phyloP scores from a whole-genome alignment of 2,113 vertebrate genomes.

The Sus scrofa region T2T-Sscrofa CM000825.6:55381501-55382000 shows the following conservation, averaged over 20 bases:
- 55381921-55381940: background rate
- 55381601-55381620: background rate
- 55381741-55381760: background rate
- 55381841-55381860: background rate
- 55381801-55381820: background rate
- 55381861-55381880: background rate
- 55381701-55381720: background rate
- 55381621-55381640: background rate
- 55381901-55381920: background rate
- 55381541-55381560: background rate
- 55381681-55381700: background rate
- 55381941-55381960: background rate
- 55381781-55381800: background rate
- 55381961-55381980: background rate
- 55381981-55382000: background rate
- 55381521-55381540: background rate
- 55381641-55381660: background rate
- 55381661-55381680: background rate
- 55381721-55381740: background rate
- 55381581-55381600: background rate
- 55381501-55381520: background rate
- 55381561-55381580: background rate
- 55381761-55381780: background rate
- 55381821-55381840: background rate
- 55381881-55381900: background rate